A percentile compares a stretch with the other conserved stretches of the same genome.
Conservation (phyloP, 2,113 vertebrate species). For the Candoia aspera region DNA sequence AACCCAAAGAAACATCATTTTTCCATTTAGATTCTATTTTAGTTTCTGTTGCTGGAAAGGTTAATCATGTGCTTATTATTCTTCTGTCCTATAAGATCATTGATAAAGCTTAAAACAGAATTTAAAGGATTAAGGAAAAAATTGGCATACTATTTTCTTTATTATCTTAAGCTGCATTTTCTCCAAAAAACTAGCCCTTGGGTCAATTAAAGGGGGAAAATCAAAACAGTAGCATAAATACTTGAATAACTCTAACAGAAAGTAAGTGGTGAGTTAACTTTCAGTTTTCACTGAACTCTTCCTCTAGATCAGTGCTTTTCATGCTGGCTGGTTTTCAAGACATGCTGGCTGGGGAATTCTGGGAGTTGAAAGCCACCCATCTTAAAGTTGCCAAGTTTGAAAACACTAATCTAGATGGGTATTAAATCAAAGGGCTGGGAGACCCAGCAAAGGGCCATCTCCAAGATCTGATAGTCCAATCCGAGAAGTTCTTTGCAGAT, state of each 20-base stretch:
- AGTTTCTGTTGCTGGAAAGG: not conserved
- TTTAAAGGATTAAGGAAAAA: not conserved
- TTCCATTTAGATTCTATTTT: slow-evolving; percentile 14
- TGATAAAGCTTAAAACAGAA: not conserved
- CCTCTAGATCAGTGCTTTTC: not conserved
- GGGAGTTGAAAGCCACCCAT: too few relatives aligned
- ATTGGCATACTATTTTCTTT: not conserved
- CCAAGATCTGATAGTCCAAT: too few relatives aligned
- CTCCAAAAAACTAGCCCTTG: not conserved
- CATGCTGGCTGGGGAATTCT: too few relatives aligned
- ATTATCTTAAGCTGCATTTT: not conserved
- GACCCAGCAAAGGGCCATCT: too few relatives aligned
- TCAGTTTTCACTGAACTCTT: not conserved
- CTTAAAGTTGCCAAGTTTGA: too few relatives aligned
- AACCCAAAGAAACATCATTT: not conserved
- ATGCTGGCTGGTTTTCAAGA: not conserved
- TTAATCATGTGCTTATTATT: not conserved
- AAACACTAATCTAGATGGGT: too few relatives aligned
- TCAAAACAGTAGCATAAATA: not conserved
- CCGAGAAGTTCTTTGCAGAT: too few relatives aligned
- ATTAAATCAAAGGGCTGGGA: too few relatives aligned
- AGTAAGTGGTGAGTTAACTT: not conserved
- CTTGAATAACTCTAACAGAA: not conserved
- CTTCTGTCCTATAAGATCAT: not conserved
- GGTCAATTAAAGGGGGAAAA: not conserved